Evolutionary conservation across 2,888 invertebrate species (phyloP).

Genomic region (Chaetogeoica ovagalla): DNA sequence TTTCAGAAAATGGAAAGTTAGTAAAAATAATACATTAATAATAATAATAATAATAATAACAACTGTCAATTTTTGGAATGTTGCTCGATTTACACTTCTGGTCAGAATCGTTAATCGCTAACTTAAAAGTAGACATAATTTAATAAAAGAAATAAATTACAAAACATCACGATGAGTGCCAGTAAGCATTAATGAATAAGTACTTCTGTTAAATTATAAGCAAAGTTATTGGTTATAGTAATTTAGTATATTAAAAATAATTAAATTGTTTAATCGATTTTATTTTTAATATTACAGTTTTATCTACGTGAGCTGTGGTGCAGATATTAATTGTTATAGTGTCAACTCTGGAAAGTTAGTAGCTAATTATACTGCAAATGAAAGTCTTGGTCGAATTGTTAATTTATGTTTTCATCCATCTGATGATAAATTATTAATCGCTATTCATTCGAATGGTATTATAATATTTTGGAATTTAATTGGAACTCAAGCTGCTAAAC

Average conservation of each 20-base stretch:
- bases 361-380: constrained; percentile 60
- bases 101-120: no score
- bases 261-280: constrained; percentile 1
- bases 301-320: constrained; percentile 67
- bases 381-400: constrained; percentile 61
- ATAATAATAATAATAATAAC: background rate
- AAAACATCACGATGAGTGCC: no score
- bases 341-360: constrained; percentile 69
- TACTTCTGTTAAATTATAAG: no score
- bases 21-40: constrained; percentile 57
- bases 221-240: background rate
- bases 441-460: constrained; percentile 65
- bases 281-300: constrained; percentile 61
- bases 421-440: constrained; percentile 62
- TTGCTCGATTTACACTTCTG: background rate
- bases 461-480: constrained; percentile 65
- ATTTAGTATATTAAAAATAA: background rate
- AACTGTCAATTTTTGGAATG: background rate
- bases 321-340: constrained; percentile 67
- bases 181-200: no score
- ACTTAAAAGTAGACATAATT: no score
- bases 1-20: constrained; percentile 69
- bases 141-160: no score
- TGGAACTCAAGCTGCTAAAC: constrained; percentile 42
- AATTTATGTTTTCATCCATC: constrained; percentile 63